phyloP scores from a whole-genome alignment of 1,140 invertebrate genomes.

The Vollenhovia emeryi region DNA sequence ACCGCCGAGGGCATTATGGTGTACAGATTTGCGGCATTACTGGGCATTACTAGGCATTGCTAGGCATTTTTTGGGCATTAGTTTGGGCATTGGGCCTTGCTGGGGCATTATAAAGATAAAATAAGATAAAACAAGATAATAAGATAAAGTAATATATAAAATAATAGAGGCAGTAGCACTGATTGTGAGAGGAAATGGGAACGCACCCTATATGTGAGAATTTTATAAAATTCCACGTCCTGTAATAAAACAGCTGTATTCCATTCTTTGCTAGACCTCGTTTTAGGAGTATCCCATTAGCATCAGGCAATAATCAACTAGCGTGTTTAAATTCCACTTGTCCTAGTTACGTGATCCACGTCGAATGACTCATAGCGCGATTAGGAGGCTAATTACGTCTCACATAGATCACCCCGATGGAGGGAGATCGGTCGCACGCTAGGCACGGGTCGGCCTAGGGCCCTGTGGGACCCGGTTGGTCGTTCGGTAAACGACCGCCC shows the following conservation, averaged over 20 bases:
- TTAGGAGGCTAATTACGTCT: not conserved
- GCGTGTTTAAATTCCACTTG: not conserved
- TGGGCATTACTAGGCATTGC: too few relatives aligned
- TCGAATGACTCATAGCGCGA: not conserved
- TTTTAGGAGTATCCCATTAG: not conserved
- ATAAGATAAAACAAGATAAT: too few relatives aligned
- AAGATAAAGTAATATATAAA: too few relatives aligned
- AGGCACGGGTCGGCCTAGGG: not conserved
- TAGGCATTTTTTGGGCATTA: too few relatives aligned
- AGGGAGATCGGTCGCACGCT: conserved; percentile 22
- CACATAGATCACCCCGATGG: not conserved
- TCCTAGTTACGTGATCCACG: not conserved
- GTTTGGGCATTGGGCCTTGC: too few relatives aligned
- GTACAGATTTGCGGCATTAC: too few relatives aligned
- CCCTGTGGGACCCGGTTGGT: too few relatives aligned
- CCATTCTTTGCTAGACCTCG: not conserved
- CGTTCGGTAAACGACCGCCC: not conserved
- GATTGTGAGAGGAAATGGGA: too few relatives aligned
- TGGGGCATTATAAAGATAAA: too few relatives aligned
- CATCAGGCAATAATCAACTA: not conserved
- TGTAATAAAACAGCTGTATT: not conserved
- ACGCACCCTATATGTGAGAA: not conserved
- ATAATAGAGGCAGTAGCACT: too few relatives aligned
- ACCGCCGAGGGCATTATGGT: too few relatives aligned
- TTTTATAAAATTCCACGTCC: not conserved